A percentile compares a stretch with the other conserved stretches of the same genome.
Evolutionary conservation across 2,113 vertebrate species (phyloP).

Genomic region (Thermophis baileyi): DNA sequence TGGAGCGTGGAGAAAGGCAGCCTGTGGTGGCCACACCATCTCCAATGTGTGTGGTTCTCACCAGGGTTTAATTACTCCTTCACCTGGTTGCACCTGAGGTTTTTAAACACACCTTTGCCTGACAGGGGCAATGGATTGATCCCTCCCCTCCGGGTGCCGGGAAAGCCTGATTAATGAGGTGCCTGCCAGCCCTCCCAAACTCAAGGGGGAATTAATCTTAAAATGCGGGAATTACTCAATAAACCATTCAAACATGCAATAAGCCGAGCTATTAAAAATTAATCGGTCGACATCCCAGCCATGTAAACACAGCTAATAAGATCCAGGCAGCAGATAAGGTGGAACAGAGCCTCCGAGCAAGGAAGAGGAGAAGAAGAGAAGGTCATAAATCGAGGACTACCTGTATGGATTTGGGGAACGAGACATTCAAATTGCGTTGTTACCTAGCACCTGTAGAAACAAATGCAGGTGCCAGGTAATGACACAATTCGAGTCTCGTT

Average conservation of each 20-base stretch:
- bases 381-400: neutral
- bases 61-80: conserved; percentile 58
- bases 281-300: conserved; percentile 63
- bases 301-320: conserved; percentile 65
- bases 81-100: conserved; percentile 55
- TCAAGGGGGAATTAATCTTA: conserved; percentile 70
- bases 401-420: neutral
- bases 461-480: neutral
- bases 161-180: conserved; percentile 64
- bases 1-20: too few relatives aligned
- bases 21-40: too few relatives aligned
- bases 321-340: conserved; percentile 36
- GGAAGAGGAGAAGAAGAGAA: neutral
- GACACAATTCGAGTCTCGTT: too few relatives aligned
- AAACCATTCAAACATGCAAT: conserved; percentile 67
- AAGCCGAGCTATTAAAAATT: conserved; percentile 72
- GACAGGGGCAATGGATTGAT: conserved; percentile 60
- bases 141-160: conserved; percentile 48
- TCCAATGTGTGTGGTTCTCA: conserved; percentile 11
- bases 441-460: neutral
- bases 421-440: neutral
- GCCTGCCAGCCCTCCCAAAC: conserved; percentile 57
- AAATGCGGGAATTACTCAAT: conserved; percentile 71
- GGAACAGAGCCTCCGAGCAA: neutral
- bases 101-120: conserved; percentile 45